phyloP scores from a whole-genome alignment of 2,888 invertebrate genomes.

The Drosophila flavopinicola region DNA sequence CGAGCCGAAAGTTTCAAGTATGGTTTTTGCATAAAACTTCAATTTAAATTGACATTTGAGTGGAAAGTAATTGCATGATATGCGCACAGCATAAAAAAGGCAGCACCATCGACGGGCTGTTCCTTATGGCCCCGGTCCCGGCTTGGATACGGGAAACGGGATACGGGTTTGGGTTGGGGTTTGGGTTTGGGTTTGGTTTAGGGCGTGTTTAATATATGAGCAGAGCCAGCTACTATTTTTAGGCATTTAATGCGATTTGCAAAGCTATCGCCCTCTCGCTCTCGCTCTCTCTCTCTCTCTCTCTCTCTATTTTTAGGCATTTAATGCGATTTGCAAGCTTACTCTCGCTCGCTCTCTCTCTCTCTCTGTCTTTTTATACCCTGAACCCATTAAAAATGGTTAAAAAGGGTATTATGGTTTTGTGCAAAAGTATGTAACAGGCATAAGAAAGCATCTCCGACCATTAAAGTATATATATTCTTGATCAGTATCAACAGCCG shows the following conservation, averaged over 20 bases:
- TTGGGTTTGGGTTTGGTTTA: neutral
- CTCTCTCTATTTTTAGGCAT: slow-evolving; percentile 55
- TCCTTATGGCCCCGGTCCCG: slow-evolving; percentile 42
- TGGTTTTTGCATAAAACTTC: slow-evolving; percentile 80
- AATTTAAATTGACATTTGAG: slow-evolving; percentile 80
- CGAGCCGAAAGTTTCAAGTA: slow-evolving; percentile 73
- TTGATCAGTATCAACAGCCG: too few relatives aligned
- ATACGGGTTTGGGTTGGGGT: neutral
- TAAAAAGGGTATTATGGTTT: too few relatives aligned
- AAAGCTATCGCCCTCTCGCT: too few relatives aligned
- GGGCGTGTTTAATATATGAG: slow-evolving; percentile 76
- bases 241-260: slow-evolving; percentile 75
- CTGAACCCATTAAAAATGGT: too few relatives aligned
- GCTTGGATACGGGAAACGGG: too few relatives aligned
- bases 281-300: neutral
- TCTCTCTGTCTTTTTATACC: too few relatives aligned
- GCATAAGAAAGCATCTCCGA: too few relatives aligned
- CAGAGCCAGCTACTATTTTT: slow-evolving; percentile 63
- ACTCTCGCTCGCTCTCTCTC: neutral
- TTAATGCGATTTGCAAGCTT: slow-evolving; percentile 70
- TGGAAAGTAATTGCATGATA: slow-evolving; percentile 81
- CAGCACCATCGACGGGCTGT: slow-evolving; percentile 57
- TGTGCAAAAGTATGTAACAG: too few relatives aligned
- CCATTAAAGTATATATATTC: too few relatives aligned
- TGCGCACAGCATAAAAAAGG: slow-evolving; percentile 76